Evolutionary conservation across 2,113 vertebrate species (phyloP).

Genomic region (Catagonus wagneri): DNA sequence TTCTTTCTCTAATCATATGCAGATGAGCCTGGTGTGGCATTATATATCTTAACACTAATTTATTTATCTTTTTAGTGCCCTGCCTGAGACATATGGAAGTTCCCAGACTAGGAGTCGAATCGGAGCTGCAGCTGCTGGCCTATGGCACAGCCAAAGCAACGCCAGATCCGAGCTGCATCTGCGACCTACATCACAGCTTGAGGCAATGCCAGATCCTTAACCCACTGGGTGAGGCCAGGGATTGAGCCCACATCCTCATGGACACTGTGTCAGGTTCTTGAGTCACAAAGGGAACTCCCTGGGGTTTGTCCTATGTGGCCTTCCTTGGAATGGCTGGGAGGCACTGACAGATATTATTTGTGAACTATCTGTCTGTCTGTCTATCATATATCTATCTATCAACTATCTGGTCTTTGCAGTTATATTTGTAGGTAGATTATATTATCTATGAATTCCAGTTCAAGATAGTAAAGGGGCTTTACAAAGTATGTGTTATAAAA

Average conservation of each 20-base stretch:
- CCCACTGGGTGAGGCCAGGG: too few species aligned
- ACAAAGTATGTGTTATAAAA: conserved; percentile 4
- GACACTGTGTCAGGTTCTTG: too few species aligned
- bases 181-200: too few species aligned
- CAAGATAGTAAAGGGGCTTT: background rate
- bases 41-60: background rate
- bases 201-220: too few species aligned
- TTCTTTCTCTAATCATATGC: background rate
- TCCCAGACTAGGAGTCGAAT: too few species aligned
- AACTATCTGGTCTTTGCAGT: background rate
- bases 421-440: background rate
- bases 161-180: too few species aligned
- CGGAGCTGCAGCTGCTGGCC: too few species aligned
- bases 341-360: background rate
- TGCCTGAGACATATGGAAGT: too few species aligned
- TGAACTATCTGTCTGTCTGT: background rate
- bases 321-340: background rate
- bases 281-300: too few species aligned
- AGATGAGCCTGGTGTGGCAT: background rate
- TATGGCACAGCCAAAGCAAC: too few species aligned
- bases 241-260: too few species aligned
- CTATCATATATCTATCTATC: background rate
- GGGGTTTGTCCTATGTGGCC: too few species aligned
- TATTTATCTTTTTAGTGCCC: background rate
- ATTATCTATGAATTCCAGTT: conserved; percentile 1